Base-by-base conservation (phyloP, 2,888 invertebrate species). In the Idaea biselata region DNA sequence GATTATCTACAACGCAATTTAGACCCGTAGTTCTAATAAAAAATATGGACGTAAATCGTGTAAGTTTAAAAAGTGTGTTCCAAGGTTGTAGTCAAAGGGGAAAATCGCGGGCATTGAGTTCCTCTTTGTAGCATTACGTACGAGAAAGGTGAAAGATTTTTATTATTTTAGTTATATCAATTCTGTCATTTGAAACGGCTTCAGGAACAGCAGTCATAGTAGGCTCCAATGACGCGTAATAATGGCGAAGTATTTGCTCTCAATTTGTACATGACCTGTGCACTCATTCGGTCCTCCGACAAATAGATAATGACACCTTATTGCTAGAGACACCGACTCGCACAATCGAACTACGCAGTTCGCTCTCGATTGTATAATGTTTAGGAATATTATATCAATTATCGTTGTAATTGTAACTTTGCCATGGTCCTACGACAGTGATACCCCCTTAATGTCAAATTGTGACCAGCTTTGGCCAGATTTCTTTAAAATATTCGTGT, bases 211-310 rank as follows among this genome's bases (percentile, higher is more conserved):
- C 25, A 55, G 25, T 18, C 31, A 58, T 53, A 55, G 55, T 59
- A 33, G 33, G 4, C 33, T 25, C 18, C 60, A 64, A 69, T 61
- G 63, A 59, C 63, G 57, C 18, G 16, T 18, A 8, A 31, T 63
- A 64, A 65, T 25, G 25, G 5, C 56, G 53, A 59, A 66, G 60
- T 63, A 73, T 72, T 63, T 65, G 69, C 65, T 68, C 68, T 71
- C 73, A 70, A 74, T 75, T 76, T 63, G 63, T 56, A 60, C 66
- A 69, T 71, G 74, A 78, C 77, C 78, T 70, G 74, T 65, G 74
- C 73, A 71, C 67, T 67, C 63, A 68, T 54, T 59, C 64, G 62
- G 58, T 64, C 69, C 71, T 69, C 65, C 68, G 63, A 55, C 72
- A 75, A 75, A 69, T 73, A 69, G 73, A 79, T 80, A 75, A 79